Evolutionary conservation across 2,113 vertebrate genomes (phyloP), one percentile per base, ranked within the genome.

Genomic region (Paralichthys olivaceus): DNA sequence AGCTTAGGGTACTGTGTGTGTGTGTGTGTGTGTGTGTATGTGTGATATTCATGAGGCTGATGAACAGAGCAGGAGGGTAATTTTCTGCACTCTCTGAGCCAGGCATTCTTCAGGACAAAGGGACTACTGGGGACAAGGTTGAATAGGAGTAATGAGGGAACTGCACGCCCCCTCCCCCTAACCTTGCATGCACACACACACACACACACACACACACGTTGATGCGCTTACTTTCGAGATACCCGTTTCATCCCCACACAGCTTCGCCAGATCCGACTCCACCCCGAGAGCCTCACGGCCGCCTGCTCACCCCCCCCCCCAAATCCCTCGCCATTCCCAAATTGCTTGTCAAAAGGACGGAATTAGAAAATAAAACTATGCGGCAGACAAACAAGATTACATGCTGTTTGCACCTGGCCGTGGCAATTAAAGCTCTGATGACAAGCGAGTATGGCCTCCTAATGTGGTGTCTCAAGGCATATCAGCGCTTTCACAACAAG

Each of bases 381-480:
- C 32, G 58, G 74, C 82, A 91, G 92, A 94, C 90, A 93, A 92
- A 94, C 89, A 94, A 81, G 91, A 94, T 94, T 91, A 89, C 93
- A 90, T 81, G 90, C 89, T 89, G 91, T 93, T 91, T 93, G 90
- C 93, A 94, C 92, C 93, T 94, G 92, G 89, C 85, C 64, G 75
- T 71, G 88, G 88, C 89, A 93, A 94, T 94, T 92, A 94, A 93
- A 89, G 84, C 80, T 68, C 72, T 79, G 85, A 89, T 91, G 94
- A 93, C 87, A 87, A 87, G 90, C 72, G 72, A 87, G 86, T 85
- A 86, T 74, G 89, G 81, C 85, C 84, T 89, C 89, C 75, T 93
- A 93, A 93, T 90, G 88, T 87, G 86, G 57, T 64, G 85, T 89
- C 92, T 93, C 90, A 85, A 90, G 91, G 87, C 91, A 83, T 80